Evolutionary conservation across 2,888 invertebrate genomes (phyloP).

Genomic region (Ochropleura plecta): DNA sequence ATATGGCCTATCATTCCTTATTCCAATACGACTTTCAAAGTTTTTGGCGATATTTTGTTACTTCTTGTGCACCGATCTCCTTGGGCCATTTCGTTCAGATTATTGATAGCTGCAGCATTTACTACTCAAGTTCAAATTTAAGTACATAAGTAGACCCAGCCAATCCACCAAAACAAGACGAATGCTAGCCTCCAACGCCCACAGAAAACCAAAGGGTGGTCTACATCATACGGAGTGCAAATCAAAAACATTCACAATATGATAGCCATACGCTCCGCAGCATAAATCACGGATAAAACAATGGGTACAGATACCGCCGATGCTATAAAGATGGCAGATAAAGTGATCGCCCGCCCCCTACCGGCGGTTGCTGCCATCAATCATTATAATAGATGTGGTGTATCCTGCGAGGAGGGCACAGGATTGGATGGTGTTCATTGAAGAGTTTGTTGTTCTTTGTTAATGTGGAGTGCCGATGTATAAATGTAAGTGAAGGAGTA

Average conservation of each 20-base stretch:
- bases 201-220: slow-evolving; percentile 53
- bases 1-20: neutral
- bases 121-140: neutral
- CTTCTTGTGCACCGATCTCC: neutral
- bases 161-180: neutral
- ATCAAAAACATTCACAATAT: slow-evolving; percentile 62
- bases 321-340: slow-evolving; percentile 65
- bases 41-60: neutral
- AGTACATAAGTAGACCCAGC: neutral
- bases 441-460: slow-evolving; percentile 31
- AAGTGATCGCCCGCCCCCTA: slow-evolving; percentile 65
- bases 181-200: slow-evolving; percentile 18
- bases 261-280: slow-evolving; percentile 46
- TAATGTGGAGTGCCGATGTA: slow-evolving; percentile 8
- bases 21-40: neutral
- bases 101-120: neutral
- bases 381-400: slow-evolving; percentile 65
- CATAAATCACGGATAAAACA: slow-evolving; percentile 67
- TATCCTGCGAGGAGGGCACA: slow-evolving; percentile 40
- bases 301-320: slow-evolving; percentile 60
- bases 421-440: slow-evolving; percentile 47
- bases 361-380: slow-evolving; percentile 58
- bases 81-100: neutral
- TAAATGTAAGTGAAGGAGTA: slow-evolving; percentile 5
- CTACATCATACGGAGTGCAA: slow-evolving; percentile 54